These are phyloP conservation scores for Xyrichtys novacula DNA, from an alignment of 2,797 vertebrate species.

Conservation along the genomic window DNA sequence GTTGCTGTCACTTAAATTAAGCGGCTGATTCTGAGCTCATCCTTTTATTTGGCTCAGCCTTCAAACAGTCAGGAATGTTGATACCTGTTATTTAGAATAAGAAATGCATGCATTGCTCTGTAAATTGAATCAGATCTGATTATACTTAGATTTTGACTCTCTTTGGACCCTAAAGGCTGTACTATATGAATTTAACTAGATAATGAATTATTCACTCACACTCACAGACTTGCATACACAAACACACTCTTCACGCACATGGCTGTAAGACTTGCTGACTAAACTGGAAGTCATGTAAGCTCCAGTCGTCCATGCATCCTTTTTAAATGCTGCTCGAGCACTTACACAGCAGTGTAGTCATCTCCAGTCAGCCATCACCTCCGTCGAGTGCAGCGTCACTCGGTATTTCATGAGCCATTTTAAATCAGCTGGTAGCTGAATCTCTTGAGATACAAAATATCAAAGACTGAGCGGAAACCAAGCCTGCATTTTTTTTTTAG, in stretches of 20 bases:
- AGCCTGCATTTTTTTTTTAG: not conserved
- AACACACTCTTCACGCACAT: conserved; percentile 7
- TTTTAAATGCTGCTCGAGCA: conserved; percentile 52
- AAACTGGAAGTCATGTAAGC: conserved; percentile 19
- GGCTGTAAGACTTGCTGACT: conserved; percentile 58
- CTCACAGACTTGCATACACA: conserved; percentile 9
- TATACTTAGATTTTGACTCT: too few relatives aligned
- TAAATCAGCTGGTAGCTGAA: not conserved
- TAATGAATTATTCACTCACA: conserved; percentile 22
- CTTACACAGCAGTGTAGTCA: conserved; percentile 33
- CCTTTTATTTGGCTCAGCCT: too few relatives aligned
- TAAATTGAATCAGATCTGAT: not conserved
- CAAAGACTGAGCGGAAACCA: not conserved
- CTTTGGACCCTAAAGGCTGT: conserved; percentile 17
- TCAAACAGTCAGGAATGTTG: not conserved
- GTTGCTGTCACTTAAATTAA: too few relatives aligned
- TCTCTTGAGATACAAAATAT: not conserved
- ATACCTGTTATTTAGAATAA: not conserved
- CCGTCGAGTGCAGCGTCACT: conserved; percentile 4
- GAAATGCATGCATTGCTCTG: not conserved
- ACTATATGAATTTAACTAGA: conserved; percentile 10
- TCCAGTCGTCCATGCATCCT: conserved; percentile 33
- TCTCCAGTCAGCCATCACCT: conserved; percentile 24
- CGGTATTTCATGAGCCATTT: not conserved
- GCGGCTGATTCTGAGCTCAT: too few relatives aligned